Conservation (phyloP, 2,888 invertebrate species). For the Dinocampus coccinellae region DNA sequence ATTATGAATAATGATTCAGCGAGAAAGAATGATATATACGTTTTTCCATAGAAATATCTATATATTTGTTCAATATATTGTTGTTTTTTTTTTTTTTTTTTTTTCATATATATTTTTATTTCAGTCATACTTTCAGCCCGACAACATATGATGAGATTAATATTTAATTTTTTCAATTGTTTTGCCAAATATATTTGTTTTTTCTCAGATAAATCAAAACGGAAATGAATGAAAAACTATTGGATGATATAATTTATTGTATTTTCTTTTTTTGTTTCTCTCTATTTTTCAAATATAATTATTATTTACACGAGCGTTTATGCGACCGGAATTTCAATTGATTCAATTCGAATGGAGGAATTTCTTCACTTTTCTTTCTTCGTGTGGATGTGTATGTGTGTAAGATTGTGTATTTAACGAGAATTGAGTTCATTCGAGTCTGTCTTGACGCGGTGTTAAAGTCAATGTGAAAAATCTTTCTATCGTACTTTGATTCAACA, state of each 20-base stretch:
- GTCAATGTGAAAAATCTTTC: background rate
- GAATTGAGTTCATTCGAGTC: background rate
- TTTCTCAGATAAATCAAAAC: background rate
- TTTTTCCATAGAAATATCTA: background rate
- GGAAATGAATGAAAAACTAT: background rate
- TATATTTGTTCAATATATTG: background rate
- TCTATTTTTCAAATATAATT: background rate
- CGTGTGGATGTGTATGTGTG: slow-evolving; percentile 29
- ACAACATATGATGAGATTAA: slow-evolving; percentile 14
- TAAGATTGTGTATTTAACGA: background rate
- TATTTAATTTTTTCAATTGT: background rate
- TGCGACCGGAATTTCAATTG: slow-evolving; percentile 10
- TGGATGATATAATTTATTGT: background rate
- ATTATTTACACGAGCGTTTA: background rate
- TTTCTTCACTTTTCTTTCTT: slow-evolving; percentile 41
- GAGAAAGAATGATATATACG: slow-evolving; percentile 2
- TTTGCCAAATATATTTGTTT: background rate
- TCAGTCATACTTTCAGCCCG: slow-evolving; percentile 9
- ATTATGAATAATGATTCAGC: slow-evolving; percentile 12
- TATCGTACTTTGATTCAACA: background rate
- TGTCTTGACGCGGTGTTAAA: background rate
- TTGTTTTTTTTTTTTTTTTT: too few relatives aligned
- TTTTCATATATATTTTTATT: background rate
- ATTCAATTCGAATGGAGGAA: slow-evolving; percentile 36
- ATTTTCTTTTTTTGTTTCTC: background rate